Evolutionary conservation across 2,888 invertebrate genomes (phyloP), one percentile per base, ranked within the genome.

Genomic region (Arctia plantaginis): DNA sequence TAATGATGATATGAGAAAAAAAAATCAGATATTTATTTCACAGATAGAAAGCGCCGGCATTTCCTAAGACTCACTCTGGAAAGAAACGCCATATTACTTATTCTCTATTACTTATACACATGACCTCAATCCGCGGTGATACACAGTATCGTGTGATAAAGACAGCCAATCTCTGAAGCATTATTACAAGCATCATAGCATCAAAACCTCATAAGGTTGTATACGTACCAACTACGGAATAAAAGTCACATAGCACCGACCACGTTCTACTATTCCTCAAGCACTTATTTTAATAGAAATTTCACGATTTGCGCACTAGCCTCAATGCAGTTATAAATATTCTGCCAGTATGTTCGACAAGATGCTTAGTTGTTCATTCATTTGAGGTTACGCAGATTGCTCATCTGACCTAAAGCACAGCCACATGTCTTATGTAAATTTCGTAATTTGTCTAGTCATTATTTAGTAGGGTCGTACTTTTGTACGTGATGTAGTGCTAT

Each of bases 341-440:
- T 62, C 70, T 33, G 33, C 47, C 3, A 59, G 66, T 35, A 74
- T 44, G 51, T 33, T 59, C 47, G 41, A 35, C 41, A 41, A 13
- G 18, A 41, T 47, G 41, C 67, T 71, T 66, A 65, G 44, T 65
- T 44, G 33, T 73, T 75, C 73, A 79, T 75, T 73, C 66, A 20
- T 39, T 66, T 72, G 67, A 70, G 64, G 67, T 66, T 55, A 41
- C 27, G 47, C 64, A 69, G 35, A 73, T 73, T 73, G 69, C 70
- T 74, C 30, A n/a, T 66, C 13, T 78, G 78, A 77, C 80, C 81
- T 44, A 77, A 73, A 72, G 30, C 33, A 44, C 27, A 27, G 35
- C 66, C 13, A 39, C 73, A 13, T 67, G 66, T 78, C 64, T 78
- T 83, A 83, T 80, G 83, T 78, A 81, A 83, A 83, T 83, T 83